Conservation (phyloP, 2,113 vertebrate genomes). For the Cavia porcellus region DNA sequence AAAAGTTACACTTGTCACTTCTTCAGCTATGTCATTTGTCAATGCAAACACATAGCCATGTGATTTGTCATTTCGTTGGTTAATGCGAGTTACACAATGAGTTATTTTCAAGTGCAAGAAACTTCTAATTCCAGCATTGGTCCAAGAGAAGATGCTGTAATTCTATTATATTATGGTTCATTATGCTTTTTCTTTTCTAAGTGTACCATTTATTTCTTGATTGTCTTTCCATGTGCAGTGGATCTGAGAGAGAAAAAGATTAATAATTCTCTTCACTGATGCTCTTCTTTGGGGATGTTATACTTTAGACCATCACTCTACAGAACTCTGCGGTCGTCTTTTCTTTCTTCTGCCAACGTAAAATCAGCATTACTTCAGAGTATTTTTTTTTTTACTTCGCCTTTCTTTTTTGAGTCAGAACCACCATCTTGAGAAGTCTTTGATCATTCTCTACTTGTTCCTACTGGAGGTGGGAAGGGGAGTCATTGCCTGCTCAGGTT, state of each 20-base stretch:
- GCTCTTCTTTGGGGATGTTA: not conserved
- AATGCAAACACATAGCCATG: not conserved
- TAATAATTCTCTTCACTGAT: not conserved
- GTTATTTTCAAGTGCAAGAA: not conserved
- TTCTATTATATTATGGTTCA: not conserved
- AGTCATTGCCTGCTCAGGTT: not conserved
- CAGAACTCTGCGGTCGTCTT: not conserved
- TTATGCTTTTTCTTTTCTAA: not conserved
- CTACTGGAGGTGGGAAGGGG: not conserved
- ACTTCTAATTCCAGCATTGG: not conserved
- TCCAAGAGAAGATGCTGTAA: not conserved
- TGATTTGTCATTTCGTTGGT: not conserved
- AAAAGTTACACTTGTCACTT: not conserved
- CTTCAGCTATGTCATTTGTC: not conserved
- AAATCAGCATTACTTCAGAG: not conserved
- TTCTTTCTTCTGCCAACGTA: not conserved
- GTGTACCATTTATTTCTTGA: not conserved
- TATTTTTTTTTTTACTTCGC: not conserved
- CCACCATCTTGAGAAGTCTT: not conserved
- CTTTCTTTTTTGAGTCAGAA: conserved; percentile 31
- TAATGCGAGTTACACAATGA: not conserved
- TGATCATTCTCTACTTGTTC: not conserved
- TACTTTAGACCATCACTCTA: too few relatives aligned
- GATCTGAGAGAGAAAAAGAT: not conserved
- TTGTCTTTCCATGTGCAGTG: not conserved